These are phyloP conservation scores for Nebria salina DNA, from an alignment of 2,888 invertebrate genomes.

Conservation along the genomic window DNA sequence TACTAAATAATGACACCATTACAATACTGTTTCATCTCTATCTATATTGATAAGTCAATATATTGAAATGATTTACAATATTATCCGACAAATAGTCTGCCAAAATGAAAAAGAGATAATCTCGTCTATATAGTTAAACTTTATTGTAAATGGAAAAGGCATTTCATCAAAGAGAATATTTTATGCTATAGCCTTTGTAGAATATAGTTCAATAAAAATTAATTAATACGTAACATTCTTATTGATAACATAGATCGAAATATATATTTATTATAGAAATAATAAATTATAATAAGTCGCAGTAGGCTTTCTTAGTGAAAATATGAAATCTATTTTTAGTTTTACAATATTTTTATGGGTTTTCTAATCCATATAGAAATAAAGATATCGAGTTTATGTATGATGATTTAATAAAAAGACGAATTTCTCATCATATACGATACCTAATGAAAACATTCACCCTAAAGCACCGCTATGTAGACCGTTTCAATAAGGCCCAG, in stretches of 20 bases:
- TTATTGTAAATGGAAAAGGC: too few species aligned
- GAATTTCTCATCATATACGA: background rate
- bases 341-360: too few species aligned
- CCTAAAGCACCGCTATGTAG: background rate
- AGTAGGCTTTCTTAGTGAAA: too few species aligned
- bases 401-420: background rate
- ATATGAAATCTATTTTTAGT: too few species aligned
- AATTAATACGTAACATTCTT: too few species aligned
- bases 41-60: background rate
- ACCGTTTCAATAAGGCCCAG: conserved; percentile 15
- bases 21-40: background rate
- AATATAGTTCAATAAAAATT: too few species aligned
- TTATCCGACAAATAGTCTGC: background rate
- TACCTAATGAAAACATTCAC: background rate
- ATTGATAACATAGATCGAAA: too few species aligned
- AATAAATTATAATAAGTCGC: too few species aligned
- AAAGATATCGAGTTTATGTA: background rate
- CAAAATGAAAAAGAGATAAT: background rate
- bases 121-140: background rate
- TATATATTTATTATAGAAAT: too few species aligned
- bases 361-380: background rate
- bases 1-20: background rate
- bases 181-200: too few species aligned
- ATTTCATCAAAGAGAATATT: too few species aligned
- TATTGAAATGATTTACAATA: background rate